Base-by-base conservation (phyloP, 2,888 invertebrate species). In the Thera obeliscata region DNA sequence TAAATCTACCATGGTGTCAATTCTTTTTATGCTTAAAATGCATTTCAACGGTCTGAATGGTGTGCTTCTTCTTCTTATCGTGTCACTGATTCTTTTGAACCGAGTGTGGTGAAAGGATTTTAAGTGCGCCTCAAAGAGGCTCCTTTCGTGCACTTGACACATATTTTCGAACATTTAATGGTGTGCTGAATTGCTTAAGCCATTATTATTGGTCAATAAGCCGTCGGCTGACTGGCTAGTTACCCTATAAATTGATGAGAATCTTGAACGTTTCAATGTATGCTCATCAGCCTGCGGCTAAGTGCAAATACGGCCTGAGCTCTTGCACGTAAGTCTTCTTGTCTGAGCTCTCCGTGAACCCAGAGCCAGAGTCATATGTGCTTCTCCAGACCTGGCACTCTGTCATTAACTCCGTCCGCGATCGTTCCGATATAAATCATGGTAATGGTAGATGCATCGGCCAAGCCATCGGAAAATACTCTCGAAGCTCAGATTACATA, bases 371-470 rank as follows among this genome's bases (percentile, higher is more conserved):
- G 76, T 85, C 89, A 89, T 89, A 87, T 85, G 84, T 83, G 87
- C 86, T 81, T 81, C 82, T 81, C 86, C 81, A 80, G 82, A 79
- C 83, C 83, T 78, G 12, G 75, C 78, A 78, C 81, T 77, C 90
- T 88, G 87, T 91, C 89, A 91, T 92, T 92, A 92, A 87, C 82
- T 82, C 81, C 84, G 82, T 81, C 88, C 81, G 84, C 86, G 87
- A 89, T 90, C 86, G 86, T 81, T 85, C 83, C 83, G 87, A 90
- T 90, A 92, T 92, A 91, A 92, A 92, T 91, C 93, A 91, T 87
- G 87, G 85, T 92, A 92, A 93, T 92, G 87, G 90, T 87, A 91
- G 84, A 87, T 86, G 87, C 87, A 86, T 86, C 89, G 84, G 83
- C 82, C 87, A 89, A 88, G 89, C 87, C 87, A 87, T 85, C 87